Evolutionary conservation across 2,113 vertebrate genomes (phyloP).

Genomic region (Sebastes schlegelii): DNA sequence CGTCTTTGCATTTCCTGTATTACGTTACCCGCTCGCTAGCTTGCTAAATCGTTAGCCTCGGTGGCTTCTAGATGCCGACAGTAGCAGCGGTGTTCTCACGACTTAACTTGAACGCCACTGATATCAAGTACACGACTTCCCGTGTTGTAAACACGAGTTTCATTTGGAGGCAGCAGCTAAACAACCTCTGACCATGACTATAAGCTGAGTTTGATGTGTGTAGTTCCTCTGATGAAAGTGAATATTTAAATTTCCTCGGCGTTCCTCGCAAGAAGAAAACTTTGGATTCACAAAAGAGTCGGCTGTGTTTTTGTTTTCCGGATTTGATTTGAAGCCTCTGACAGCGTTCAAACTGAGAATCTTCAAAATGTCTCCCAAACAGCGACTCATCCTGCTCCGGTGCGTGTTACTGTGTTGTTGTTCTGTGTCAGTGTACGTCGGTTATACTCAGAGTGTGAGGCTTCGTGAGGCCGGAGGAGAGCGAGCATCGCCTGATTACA

Average conservation of each 20-base stretch:
- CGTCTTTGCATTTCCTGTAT: no score
- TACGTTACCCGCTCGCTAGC: no score
- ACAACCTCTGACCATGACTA: background rate
- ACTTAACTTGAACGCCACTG: no score
- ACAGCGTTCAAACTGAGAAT: background rate
- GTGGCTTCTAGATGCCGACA: no score
- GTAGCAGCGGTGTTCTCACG: no score
- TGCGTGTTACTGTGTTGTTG: background rate
- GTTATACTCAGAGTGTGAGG: background rate
- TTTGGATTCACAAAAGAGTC: background rate
- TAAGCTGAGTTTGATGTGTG: background rate
- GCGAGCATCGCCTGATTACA: slow-evolving; percentile 29
- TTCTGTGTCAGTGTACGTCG: background rate
- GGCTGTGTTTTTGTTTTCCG: background rate
- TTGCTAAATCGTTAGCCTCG: no score
- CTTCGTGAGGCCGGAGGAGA: background rate
- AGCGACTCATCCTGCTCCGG: background rate
- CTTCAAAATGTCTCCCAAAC: slow-evolving; percentile 1
- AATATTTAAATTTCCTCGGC: background rate
- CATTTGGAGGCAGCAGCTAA: no score
- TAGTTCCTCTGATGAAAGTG: background rate
- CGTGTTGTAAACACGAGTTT: no score
- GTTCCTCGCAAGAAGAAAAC: background rate
- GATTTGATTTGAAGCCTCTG: background rate
- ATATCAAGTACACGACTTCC: no score